Conservation (phyloP, 2,888 invertebrate genomes). For the Microdon myrmicae region DNA sequence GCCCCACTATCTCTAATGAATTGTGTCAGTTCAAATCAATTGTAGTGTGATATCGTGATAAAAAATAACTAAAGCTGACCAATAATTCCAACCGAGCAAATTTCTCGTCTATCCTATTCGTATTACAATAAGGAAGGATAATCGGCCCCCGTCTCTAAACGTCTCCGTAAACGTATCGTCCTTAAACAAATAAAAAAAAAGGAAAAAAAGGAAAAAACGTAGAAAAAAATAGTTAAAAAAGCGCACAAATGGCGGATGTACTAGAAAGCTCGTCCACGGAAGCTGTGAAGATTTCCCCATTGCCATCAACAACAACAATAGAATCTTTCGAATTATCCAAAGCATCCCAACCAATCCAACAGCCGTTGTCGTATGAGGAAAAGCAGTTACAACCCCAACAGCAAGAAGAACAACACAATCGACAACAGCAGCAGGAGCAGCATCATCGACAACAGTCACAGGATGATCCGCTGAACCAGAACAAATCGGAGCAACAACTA, state of each 20-base stretch:
- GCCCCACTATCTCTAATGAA: too few relatives aligned
- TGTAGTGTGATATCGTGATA: too few relatives aligned
- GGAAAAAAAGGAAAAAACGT: too few relatives aligned
- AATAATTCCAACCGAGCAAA: too few relatives aligned
- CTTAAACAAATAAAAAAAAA: too few relatives aligned
- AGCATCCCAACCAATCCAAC: slow-evolving; percentile 31
- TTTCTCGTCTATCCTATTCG: too few relatives aligned
- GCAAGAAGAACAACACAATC: slow-evolving; percentile 13
- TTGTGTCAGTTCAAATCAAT: too few relatives aligned
- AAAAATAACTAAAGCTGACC: too few relatives aligned
- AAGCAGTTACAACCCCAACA: slow-evolving; percentile 15
- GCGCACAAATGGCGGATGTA: slow-evolving; percentile 43
- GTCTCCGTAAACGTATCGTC: slow-evolving; percentile 11
- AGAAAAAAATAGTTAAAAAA: slow-evolving; percentile 22
- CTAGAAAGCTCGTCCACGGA: slow-evolving; percentile 43
- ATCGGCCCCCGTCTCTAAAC: slow-evolving; percentile 5
- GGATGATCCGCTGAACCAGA: slow-evolving; percentile 13
- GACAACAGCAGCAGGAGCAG: slow-evolving; percentile 6
- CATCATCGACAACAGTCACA: slow-evolving; percentile 13
- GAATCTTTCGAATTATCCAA: slow-evolving; percentile 26
- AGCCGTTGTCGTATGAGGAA: slow-evolving; percentile 6
- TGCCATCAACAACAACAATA: slow-evolving; percentile 29
- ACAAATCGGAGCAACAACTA: slow-evolving; percentile 29
- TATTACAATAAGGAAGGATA: slow-evolving; percentile 17
- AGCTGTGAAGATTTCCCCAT: slow-evolving; percentile 39